Conservation (phyloP, 92 coral and sea anemone genomes). For the Nematostella vectensis region DNA sequence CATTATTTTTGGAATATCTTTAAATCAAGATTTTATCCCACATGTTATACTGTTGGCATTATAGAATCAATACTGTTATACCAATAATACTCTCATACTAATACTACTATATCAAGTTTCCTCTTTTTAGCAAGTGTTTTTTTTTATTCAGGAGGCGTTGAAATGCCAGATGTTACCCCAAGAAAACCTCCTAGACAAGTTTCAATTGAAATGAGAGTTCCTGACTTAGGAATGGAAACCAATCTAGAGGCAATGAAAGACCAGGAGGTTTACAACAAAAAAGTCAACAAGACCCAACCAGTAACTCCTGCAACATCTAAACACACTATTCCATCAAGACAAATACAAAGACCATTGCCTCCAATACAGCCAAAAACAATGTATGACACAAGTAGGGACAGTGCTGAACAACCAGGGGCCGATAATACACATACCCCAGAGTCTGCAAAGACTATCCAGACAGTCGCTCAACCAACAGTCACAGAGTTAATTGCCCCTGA, state of each 20-base stretch:
- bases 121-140: no score
- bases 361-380: slow-evolving; percentile 34
- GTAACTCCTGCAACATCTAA: slow-evolving; percentile 72
- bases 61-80: no score
- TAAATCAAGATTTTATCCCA: no score
- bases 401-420: background rate
- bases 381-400: slow-evolving; percentile 2
- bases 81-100: no score
- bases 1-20: no score
- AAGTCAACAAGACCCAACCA: slow-evolving; percentile 35
- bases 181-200: slow-evolving; percentile 72
- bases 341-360: slow-evolving; percentile 36
- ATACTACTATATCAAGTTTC: no score
- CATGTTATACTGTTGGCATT: no score
- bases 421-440: background rate
- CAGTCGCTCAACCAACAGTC: background rate
- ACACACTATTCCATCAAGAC: slow-evolving; percentile 51
- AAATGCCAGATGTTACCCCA: slow-evolving; percentile 78
- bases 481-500: slow-evolving; percentile 1
- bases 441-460: background rate
- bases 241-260: slow-evolving; percentile 21
- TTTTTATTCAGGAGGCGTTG: slow-evolving; percentile 42
- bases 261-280: slow-evolving; percentile 12
- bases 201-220: slow-evolving; percentile 72
- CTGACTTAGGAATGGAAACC: slow-evolving; percentile 41